phyloP scores from a whole-genome alignment of 2,888 invertebrate species.

The Linyphia triangularis region DNA sequence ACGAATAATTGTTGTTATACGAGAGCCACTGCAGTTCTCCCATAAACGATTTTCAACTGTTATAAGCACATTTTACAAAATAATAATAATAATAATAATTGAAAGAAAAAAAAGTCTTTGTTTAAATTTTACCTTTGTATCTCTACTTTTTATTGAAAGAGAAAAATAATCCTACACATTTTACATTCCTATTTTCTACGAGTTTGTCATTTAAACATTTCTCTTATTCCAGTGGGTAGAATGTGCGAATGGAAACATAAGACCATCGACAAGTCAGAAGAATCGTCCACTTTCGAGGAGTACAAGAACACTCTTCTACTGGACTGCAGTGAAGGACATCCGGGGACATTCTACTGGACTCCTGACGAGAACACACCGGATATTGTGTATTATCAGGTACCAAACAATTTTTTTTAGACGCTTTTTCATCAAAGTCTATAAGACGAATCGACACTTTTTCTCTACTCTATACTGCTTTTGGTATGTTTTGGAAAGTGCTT shows the following conservation, averaged over 20 bases:
- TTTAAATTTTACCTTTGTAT: not conserved
- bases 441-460: too few relatives aligned
- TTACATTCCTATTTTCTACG: too few relatives aligned
- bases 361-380: conserved; percentile 91
- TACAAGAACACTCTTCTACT: conserved; percentile 88
- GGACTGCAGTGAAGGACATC: conserved; percentile 86
- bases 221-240: conserved; percentile 58
- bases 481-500: too few relatives aligned
- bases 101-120: not conserved
- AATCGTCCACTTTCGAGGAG: conserved; percentile 87
- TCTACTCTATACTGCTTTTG: too few relatives aligned
- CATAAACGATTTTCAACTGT: too few relatives aligned
- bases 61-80: too few relatives aligned
- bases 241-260: conserved; percentile 88
- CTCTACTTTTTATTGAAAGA: not conserved
- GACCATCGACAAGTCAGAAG: conserved; percentile 85
- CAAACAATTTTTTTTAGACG: too few relatives aligned
- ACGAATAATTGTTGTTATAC: too few relatives aligned
- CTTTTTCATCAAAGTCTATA: not conserved
- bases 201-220: too few relatives aligned
- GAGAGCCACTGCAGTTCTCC: too few relatives aligned
- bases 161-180: too few relatives aligned
- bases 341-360: conserved; percentile 80
- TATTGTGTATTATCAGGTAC: conserved; percentile 93
- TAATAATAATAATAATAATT: too few relatives aligned